Evolutionary conservation across 2,113 vertebrate genomes (phyloP), one percentile per base, ranked within the genome.

Genomic region (Stigmatopora nigra): DNA sequence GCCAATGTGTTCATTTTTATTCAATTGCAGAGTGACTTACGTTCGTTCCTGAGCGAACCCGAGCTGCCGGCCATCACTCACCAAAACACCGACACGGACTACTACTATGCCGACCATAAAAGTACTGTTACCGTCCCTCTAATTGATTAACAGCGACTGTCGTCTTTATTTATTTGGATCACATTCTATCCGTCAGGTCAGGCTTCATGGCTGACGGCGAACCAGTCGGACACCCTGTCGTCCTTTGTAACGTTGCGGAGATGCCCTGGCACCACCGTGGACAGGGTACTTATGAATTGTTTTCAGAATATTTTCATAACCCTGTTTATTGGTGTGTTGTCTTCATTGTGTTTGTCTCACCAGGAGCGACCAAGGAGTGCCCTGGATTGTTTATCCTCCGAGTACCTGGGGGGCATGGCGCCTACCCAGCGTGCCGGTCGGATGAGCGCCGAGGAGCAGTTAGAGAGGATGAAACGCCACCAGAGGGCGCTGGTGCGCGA

Each of bases 361-460:
- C 86, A 93, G 93, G 93, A 97, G 78, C 92, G 95, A 92, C 95
- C 94, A 71, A 94, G 92, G 93, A 99, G 96, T 94, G 95, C 96
- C 91, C 93, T 97, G 88, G 96, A 99, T 89, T 93, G 92, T 36
- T 91, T 96, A 76, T 95, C 93, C 63, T 92, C 92, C 8, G 95
- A 96, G 68, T 84, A 88, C 77, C 87, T 83, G 0, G 12, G 59
- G 47, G 20, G 20, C 51, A 81, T 71, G 64, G 7, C 75, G 0
- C 82, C 53, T 56, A 22, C 53, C 22, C 22, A 31, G 5, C 53
- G 53, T 14, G 22, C 85, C 53, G 91, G 91, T 75, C 92, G 89
- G 73, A 98, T 98, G 95, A 97, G 93, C 0, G 96, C 94, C 0
- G 95, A 99, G 82, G 96, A 99, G 83, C 96, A 99, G 72, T 92